Evolutionary conservation across 2,888 invertebrate species (phyloP).

Genomic region (Allygus modestus): DNA sequence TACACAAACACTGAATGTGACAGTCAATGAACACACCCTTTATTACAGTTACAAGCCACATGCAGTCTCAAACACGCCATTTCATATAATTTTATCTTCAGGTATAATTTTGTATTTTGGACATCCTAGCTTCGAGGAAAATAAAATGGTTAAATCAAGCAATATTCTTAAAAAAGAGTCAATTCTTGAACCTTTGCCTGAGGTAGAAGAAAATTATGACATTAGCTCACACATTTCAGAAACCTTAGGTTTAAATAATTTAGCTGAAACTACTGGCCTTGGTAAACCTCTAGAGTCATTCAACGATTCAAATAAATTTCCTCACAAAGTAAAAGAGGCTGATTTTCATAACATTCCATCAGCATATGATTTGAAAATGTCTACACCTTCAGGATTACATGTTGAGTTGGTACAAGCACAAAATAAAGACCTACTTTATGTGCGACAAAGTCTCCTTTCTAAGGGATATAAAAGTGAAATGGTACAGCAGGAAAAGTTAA

Average conservation of each 20-base stretch:
- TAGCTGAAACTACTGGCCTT: not conserved
- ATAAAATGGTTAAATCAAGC: not conserved
- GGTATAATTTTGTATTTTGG: slow-evolving; percentile 53
- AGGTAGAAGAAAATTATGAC: not conserved
- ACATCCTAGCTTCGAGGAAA: not conserved
- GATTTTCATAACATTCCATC: slow-evolving; percentile 11
- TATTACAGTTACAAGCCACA: slow-evolving; percentile 10
- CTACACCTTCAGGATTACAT: slow-evolving; percentile 14
- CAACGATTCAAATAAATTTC: slow-evolving; percentile 35
- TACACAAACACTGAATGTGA: not conserved
- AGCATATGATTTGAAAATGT: slow-evolving; percentile 19
- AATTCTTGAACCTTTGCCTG: not conserved
- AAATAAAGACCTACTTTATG: not conserved
- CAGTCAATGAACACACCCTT: not conserved
- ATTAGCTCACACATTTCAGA: not conserved
- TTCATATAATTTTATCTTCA: slow-evolving; percentile 52
- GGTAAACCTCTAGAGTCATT: not conserved
- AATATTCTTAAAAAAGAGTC: not conserved
- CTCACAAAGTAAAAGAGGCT: not conserved
- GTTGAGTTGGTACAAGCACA: not conserved
- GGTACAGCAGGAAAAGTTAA: not conserved
- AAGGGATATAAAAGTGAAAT: not conserved
- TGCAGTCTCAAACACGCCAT: not conserved
- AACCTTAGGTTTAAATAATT: not conserved
- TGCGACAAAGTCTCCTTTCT: slow-evolving; percentile 12